Conservation (phyloP, 2,888 invertebrate species). For the Nomada hirtipes region DNA sequence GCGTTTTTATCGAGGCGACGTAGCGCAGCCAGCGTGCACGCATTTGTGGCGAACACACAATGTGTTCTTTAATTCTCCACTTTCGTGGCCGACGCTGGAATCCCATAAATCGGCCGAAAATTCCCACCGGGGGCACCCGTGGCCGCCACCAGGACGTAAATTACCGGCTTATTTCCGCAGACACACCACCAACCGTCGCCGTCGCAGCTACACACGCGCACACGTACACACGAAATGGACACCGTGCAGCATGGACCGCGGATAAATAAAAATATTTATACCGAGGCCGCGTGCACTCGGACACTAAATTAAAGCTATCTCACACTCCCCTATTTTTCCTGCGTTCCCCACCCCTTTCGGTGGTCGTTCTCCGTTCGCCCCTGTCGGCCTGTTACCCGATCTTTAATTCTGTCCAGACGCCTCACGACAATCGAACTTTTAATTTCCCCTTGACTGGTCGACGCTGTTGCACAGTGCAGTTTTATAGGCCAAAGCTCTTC, state of each 20-base stretch:
- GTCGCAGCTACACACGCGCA: neutral
- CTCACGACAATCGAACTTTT: neutral
- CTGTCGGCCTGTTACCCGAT: conserved; percentile 10
- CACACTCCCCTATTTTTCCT: conserved; percentile 17
- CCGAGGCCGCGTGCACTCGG: conserved; percentile 77
- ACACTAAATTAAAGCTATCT: conserved; percentile 78
- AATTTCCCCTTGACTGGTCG: conserved; percentile 16
- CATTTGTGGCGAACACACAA: conserved; percentile 67
- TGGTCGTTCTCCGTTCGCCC: neutral
- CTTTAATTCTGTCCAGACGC: conserved; percentile 20
- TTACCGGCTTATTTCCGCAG: conserved; percentile 80
- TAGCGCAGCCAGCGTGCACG: conserved; percentile 11
- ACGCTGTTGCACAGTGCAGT: neutral
- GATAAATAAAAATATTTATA: conserved; percentile 82
- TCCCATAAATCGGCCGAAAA: conserved; percentile 80
- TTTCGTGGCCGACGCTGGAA: conserved; percentile 73
- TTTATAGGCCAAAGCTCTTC: neutral
- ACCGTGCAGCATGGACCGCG: conserved; percentile 43
- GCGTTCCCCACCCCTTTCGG: neutral
- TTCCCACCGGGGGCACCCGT: conserved; percentile 72
- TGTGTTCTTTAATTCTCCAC: conserved; percentile 78
- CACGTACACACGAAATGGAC: conserved; percentile 12
- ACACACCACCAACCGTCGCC: conserved; percentile 46
- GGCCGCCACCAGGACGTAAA: conserved; percentile 75
- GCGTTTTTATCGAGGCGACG: conserved; percentile 72